Base-by-base conservation (phyloP, 2,113 vertebrate species). In the Ophthalmolycus amberensis region DNA sequence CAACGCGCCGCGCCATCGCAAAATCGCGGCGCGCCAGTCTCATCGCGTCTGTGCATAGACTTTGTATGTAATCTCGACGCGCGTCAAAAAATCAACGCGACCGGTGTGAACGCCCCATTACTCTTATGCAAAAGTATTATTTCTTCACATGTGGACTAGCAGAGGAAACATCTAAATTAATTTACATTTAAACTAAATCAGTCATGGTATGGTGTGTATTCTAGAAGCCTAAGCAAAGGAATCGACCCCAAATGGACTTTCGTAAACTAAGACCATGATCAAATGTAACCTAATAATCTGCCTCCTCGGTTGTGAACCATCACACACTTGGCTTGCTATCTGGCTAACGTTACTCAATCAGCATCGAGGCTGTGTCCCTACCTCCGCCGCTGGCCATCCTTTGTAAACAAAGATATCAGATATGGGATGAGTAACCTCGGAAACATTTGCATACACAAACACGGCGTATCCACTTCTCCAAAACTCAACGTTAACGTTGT, bases 401-500 rank as follows among this genome's bases (percentile, higher is more conserved):
- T 86, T 85, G 90, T 92, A 91, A 93, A 92, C 91, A 94, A 89
- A 91, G 70, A 83, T 83, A 89, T 91, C 91, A 50, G 60, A 71
- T 85, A 79, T 29, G 58, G 1, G n/a, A 58, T 74, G 71, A 67
- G 76, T 80, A 65, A 86, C 72, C 40, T 11, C 32, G 68, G 77
- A 72, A 68, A 64, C 65, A 84, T 40, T 58, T 7, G 46, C 16
- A 6, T 32, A 63, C 54, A 50, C 9, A 67, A 63, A 75, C 44
- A 65, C 66, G 14, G 68, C 56, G 32, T 32, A 5, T 37, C 60
- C 60, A 20, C 4, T 22, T 22, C 1, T 20, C 32, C 12, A 27
- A 14, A 32, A 58, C 56, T 29, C 25, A 27, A 58, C 56, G 9
- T 0, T 44, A 1, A 44, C n/a, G 8, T 27, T 71, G 25, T 14